Evolutionary conservation across 2,888 invertebrate species (phyloP).

Genomic region (Ormyrus thymus): DNA sequence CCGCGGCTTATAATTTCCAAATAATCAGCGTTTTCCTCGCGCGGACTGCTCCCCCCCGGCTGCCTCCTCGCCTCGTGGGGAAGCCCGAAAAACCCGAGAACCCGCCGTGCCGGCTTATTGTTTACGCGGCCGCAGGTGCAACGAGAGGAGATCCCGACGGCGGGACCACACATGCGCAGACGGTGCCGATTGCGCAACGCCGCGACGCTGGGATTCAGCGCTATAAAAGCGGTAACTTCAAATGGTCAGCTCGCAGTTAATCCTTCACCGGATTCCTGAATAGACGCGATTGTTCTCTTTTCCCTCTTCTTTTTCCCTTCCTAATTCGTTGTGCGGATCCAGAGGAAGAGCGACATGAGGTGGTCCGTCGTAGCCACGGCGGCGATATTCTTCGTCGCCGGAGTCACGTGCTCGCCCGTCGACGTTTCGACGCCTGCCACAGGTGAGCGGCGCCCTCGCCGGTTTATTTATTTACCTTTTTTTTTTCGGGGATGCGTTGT

Average conservation of each 20-base stretch:
- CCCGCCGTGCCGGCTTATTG: neutral
- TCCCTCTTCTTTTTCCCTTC: neutral
- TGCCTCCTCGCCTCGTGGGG: neutral
- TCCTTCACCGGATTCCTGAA: constrained; percentile 32
- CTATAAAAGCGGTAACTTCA: constrained; percentile 69
- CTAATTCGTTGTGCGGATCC: neutral
- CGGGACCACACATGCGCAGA: constrained; percentile 31
- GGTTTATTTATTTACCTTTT: neutral
- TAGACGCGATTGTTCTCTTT: constrained; percentile 16
- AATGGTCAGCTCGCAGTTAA: constrained; percentile 62
- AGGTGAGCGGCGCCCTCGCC: constrained; percentile 27
- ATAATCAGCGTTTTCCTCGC: neutral
- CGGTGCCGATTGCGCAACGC: constrained; percentile 48
- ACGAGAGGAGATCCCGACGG: neutral
- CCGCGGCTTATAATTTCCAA: constrained; percentile 6
- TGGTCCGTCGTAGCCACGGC: constrained; percentile 58
- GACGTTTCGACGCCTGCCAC: constrained; percentile 32
- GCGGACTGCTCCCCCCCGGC: neutral
- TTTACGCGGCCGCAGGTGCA: neutral
- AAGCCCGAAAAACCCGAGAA: constrained; percentile 37
- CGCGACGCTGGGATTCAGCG: constrained; percentile 4
- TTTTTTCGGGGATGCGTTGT: no score
- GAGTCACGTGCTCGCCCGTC: constrained; percentile 50
- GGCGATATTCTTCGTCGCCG: constrained; percentile 60
- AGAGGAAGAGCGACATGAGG: constrained; percentile 56